Evolutionary conservation across 2,113 vertebrate genomes (phyloP).

Genomic region (Zosterops lateralis): DNA sequence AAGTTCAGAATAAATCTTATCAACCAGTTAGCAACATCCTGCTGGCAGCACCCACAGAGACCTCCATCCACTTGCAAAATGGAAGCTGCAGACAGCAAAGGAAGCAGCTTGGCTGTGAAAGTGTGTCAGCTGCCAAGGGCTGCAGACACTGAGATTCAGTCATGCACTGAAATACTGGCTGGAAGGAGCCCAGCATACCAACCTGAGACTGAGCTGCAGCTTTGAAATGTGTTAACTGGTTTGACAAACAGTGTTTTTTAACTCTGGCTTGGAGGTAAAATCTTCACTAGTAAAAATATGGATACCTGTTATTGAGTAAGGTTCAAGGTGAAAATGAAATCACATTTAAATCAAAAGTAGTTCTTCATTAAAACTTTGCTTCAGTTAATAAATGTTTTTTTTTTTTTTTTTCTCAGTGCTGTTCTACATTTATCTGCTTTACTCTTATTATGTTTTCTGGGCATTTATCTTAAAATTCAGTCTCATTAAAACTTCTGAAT

Average conservation of each 20-base stretch:
- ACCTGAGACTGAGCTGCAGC: background rate
- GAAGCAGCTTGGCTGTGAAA: background rate
- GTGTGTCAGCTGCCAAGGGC: background rate
- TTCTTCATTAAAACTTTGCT: background rate
- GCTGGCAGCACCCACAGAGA: background rate
- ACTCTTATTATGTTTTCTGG: background rate
- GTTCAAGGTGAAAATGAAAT: background rate
- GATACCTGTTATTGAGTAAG: background rate
- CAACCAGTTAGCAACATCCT: accelerated
- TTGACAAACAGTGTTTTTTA: background rate
- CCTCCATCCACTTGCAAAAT: background rate
- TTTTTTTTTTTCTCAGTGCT: background rate
- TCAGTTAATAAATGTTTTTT: background rate
- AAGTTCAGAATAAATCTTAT: background rate
- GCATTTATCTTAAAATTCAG: background rate
- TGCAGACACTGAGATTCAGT: background rate
- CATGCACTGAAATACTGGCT: background rate
- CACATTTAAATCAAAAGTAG: background rate
- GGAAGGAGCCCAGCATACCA: background rate
- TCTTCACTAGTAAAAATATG: background rate
- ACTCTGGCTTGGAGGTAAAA: background rate
- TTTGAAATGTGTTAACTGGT: background rate
- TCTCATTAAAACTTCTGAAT: background rate
- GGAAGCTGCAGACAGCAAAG: background rate
- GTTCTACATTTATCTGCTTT: background rate